phyloP scores from a whole-genome alignment of 2,797 vertebrate species.

The Sebastiscus albofasciatus region DNA sequence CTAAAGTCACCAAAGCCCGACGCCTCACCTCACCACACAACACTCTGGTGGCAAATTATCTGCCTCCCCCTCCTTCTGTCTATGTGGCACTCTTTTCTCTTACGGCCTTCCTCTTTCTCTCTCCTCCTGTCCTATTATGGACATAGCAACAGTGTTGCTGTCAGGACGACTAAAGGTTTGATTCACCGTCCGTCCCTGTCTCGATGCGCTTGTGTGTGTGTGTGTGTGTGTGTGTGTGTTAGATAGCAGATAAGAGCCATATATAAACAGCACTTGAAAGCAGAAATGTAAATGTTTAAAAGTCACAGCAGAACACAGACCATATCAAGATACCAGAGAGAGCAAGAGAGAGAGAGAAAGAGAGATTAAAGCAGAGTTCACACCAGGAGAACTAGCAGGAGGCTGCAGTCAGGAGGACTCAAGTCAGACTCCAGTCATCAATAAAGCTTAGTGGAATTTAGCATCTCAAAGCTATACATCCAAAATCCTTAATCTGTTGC shows the following conservation, averaged over 20 bases:
- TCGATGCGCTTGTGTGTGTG: conserved; percentile 22
- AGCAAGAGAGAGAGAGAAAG: conserved; percentile 39
- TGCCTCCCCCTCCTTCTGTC: conserved; percentile 69
- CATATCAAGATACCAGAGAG: conserved; percentile 78
- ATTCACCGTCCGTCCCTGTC: conserved; percentile 73
- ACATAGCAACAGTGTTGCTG: conserved; percentile 72
- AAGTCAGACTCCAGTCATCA: conserved; percentile 64
- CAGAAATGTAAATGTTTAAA: conserved; percentile 85
- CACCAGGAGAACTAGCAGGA: conserved; percentile 70
- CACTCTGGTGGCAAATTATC: conserved; percentile 74
- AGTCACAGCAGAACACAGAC: conserved; percentile 78
- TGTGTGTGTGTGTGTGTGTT: conserved; percentile 52
- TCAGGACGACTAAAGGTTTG: conserved; percentile 73
- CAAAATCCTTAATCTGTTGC: conserved; percentile 27
- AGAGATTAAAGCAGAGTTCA: conserved; percentile 72
- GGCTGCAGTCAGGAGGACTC: conserved; percentile 52
- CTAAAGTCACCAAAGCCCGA: conserved; percentile 72
- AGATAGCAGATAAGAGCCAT: conserved; percentile 83
- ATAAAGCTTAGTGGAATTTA: conserved; percentile 62
- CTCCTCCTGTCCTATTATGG: conserved; percentile 80
- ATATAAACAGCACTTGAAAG: conserved; percentile 84
- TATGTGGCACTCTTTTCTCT: conserved; percentile 76
- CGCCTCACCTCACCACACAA: conserved; percentile 72
- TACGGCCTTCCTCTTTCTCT: conserved; percentile 59
- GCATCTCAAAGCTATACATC: conserved; percentile 48